These are phyloP conservation scores for Gymnoscopelus braueri DNA, from an alignment of 2,797 vertebrate species.

Conservation along the genomic window DNA sequence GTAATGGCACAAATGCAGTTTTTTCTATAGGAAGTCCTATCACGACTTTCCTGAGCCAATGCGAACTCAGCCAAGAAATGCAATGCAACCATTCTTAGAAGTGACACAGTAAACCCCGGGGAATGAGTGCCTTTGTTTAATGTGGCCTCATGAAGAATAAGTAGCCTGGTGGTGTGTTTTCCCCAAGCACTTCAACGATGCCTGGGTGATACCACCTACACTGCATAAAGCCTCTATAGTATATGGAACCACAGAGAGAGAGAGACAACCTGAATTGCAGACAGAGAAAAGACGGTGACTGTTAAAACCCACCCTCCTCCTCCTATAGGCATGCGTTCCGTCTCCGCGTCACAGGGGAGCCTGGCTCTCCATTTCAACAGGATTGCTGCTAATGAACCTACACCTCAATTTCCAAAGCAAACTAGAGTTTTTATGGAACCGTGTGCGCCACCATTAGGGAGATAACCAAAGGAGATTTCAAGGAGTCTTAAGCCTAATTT, in stretches of 20 bases:
- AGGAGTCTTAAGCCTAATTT: constrained; percentile 33
- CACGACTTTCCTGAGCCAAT: constrained; percentile 11
- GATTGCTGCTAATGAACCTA: constrained; percentile 68
- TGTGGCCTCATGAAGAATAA: constrained; percentile 68
- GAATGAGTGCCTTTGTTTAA: constrained; percentile 59
- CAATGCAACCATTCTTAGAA: constrained; percentile 30
- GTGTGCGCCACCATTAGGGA: constrained; percentile 62
- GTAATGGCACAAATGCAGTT: constrained; percentile 2
- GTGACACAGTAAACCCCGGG: constrained; percentile 42
- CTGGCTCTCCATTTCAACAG: constrained; percentile 66
- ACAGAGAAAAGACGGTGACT: not conserved
- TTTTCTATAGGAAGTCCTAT: constrained; percentile 25
- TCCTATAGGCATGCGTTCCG: constrained; percentile 36
- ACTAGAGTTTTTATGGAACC: constrained; percentile 70
- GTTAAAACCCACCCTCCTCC: constrained; percentile 11
- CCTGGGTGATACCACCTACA: constrained; percentile 56
- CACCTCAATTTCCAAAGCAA: constrained; percentile 69
- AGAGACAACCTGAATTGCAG: constrained; percentile 14
- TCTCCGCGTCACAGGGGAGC: constrained; percentile 55
- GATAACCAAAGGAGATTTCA: constrained; percentile 63
- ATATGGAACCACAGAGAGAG: constrained; percentile 31
- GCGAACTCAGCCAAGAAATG: constrained; percentile 23
- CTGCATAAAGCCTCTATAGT: constrained; percentile 24
- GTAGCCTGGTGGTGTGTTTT: constrained; percentile 52
- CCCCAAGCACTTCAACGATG: constrained; percentile 48